These are phyloP conservation scores for Microhierax caerulescens DNA, from an alignment of 2,797 vertebrate species.

Conservation along the genomic window DNA sequence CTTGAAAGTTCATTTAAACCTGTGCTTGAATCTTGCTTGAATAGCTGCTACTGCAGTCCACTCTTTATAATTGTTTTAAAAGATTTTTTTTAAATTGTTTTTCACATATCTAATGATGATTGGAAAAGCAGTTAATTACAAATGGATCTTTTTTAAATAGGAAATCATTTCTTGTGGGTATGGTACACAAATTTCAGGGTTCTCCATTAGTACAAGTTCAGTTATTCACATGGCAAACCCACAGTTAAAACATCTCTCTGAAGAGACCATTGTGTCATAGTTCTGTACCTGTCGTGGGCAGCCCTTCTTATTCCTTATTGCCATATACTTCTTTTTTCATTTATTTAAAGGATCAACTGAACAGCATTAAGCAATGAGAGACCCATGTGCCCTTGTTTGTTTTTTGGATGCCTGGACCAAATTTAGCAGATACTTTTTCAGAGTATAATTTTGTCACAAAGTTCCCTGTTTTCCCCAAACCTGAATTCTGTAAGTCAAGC, in stretches of 20 bases:
- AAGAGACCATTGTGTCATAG: slow-evolving; percentile 26
- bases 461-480: background rate
- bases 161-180: background rate
- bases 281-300: slow-evolving; percentile 46
- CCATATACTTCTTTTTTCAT: background rate
- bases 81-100: slow-evolving; percentile 40
- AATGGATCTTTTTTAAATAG: slow-evolving; percentile 48
- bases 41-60: slow-evolving; percentile 73
- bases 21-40: slow-evolving; percentile 77
- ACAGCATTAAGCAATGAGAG: background rate
- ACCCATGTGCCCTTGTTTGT: background rate
- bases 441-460: background rate
- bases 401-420: slow-evolving; percentile 70
- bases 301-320: slow-evolving; percentile 16
- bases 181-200: slow-evolving; percentile 28
- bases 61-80: slow-evolving; percentile 74
- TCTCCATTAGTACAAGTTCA: slow-evolving; percentile 42
- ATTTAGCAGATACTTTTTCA: slow-evolving; percentile 35
- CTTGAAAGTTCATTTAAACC: slow-evolving; percentile 51
- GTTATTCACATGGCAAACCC: slow-evolving; percentile 54
- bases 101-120: slow-evolving; percentile 64
- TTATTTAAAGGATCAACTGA: background rate
- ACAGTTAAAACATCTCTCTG: slow-evolving; percentile 24
- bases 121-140: slow-evolving; percentile 63
- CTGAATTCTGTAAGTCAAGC: slow-evolving; percentile 37